These are phyloP conservation scores for Ectropis crepuscularia DNA, from an alignment of 2,888 invertebrate genomes.

Conservation along the genomic window DNA sequence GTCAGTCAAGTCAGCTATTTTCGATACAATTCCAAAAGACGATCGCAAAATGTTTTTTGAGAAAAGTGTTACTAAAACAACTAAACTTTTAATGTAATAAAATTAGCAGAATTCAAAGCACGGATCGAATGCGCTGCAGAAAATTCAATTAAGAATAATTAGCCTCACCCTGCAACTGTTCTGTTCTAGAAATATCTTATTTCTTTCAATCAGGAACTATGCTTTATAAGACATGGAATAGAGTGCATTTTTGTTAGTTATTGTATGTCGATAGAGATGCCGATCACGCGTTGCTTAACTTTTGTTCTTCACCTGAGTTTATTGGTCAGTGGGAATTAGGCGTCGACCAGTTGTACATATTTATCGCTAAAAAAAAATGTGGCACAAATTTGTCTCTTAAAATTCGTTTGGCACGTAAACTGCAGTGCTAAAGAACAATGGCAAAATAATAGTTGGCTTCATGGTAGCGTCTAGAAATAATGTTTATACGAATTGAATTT, in stretches of 20 bases:
- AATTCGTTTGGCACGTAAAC: too few relatives aligned
- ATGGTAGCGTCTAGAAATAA: too few relatives aligned
- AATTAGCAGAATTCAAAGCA: constrained; percentile 75
- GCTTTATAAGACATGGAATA: constrained; percentile 44
- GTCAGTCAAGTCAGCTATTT: too few relatives aligned
- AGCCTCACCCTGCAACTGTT: constrained; percentile 73
- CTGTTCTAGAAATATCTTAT: constrained; percentile 59
- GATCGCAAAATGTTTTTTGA: too few relatives aligned
- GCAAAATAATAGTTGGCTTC: too few relatives aligned
- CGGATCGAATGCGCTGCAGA: constrained; percentile 67
- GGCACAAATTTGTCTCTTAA: constrained; percentile 10
- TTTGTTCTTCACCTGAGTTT: constrained; percentile 56
- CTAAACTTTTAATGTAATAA: constrained; percentile 67
- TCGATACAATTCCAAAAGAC: too few relatives aligned
- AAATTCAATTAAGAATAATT: constrained; percentile 79
- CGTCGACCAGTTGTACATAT: constrained; percentile 39
- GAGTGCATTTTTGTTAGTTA: constrained; percentile 26
- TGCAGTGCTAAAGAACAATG: too few relatives aligned
- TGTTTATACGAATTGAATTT: too few relatives aligned
- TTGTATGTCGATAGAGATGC: constrained; percentile 51
- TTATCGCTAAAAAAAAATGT: constrained; percentile 15
- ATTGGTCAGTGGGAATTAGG: constrained; percentile 54
- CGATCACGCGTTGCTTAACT: constrained; percentile 64
- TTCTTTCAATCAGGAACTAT: constrained; percentile 43
- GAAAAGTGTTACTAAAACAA: constrained; percentile 61